Evolutionary conservation across 2,797 vertebrate species (phyloP).

Genomic region (Sparus aurata): DNA sequence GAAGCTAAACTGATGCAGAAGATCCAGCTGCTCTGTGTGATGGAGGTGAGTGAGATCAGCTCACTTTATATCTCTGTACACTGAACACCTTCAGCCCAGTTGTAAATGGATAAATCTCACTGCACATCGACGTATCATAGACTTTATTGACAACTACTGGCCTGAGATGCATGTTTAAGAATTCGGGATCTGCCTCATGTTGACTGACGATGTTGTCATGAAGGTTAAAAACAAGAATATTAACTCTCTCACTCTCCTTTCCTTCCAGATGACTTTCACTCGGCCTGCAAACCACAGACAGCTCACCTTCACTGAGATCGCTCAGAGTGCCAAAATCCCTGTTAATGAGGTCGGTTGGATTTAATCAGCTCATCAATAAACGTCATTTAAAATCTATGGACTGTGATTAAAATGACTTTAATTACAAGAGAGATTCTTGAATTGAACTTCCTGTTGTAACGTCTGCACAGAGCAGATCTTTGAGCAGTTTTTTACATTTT

Average conservation of each 20-base stretch:
- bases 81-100: not conserved
- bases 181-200: too few relatives aligned
- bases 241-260: constrained; percentile 8
- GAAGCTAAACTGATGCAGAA: constrained; percentile 96
- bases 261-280: constrained; percentile 96
- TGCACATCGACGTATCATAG: too few relatives aligned
- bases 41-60: constrained; percentile 90
- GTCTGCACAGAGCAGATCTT: not conserved
- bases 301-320: constrained; percentile 96
- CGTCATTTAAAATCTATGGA: not conserved
- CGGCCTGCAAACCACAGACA: constrained; percentile 97
- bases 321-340: constrained; percentile 93
- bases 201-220: not conserved
- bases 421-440: not conserved
- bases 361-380: not conserved
- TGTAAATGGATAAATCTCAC: too few relatives aligned
- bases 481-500: not conserved
- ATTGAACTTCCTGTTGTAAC: not conserved
- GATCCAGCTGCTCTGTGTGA: constrained; percentile 96
- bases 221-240: constrained; percentile 3
- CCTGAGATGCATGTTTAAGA: too few relatives aligned
- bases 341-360: constrained; percentile 90
- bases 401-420: not conserved
- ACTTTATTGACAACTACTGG: too few relatives aligned
- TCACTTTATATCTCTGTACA: too few relatives aligned